Conservation (phyloP, 2,113 vertebrate genomes). For the Festucalex cinctus region DNA sequence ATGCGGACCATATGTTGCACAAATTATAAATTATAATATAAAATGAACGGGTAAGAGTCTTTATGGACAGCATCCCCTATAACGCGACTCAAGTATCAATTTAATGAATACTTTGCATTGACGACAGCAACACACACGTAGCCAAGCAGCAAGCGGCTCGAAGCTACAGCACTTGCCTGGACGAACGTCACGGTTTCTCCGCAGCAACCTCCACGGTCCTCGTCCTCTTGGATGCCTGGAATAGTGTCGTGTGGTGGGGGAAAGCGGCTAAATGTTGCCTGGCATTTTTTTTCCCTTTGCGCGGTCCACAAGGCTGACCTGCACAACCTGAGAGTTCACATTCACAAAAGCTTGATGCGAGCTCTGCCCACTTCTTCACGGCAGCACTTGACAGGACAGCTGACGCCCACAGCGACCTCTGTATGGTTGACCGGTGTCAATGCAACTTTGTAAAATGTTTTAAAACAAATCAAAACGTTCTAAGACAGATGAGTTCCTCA, state of each 20-base stretch:
- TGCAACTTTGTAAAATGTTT: neutral
- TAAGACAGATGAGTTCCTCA: too few species aligned
- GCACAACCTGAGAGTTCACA: neutral
- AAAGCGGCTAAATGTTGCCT: neutral
- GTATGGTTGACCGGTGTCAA: neutral
- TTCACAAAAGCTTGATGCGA: neutral
- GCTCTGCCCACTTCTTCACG: neutral
- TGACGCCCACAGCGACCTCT: neutral
- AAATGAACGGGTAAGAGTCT: neutral
- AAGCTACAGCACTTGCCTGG: conserved; percentile 41
- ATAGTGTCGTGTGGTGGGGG: too few species aligned
- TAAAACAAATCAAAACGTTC: too few species aligned
- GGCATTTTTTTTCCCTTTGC: neutral
- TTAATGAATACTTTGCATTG: neutral
- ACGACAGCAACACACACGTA: neutral
- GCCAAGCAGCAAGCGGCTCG: conserved; percentile 30
- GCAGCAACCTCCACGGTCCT: neutral
- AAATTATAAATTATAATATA: neutral
- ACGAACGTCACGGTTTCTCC: conserved; percentile 18
- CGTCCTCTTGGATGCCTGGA: neutral
- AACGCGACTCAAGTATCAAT: neutral
- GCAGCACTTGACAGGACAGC: neutral
- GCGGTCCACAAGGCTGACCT: neutral
- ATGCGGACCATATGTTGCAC: neutral
- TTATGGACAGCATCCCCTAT: neutral